A percentile compares a stretch with the other conserved stretches of the same genome.
These are phyloP conservation scores for Aphelinus atriplicis DNA, from an alignment of 1,140 invertebrate genomes.

Conservation along the genomic window DNA sequence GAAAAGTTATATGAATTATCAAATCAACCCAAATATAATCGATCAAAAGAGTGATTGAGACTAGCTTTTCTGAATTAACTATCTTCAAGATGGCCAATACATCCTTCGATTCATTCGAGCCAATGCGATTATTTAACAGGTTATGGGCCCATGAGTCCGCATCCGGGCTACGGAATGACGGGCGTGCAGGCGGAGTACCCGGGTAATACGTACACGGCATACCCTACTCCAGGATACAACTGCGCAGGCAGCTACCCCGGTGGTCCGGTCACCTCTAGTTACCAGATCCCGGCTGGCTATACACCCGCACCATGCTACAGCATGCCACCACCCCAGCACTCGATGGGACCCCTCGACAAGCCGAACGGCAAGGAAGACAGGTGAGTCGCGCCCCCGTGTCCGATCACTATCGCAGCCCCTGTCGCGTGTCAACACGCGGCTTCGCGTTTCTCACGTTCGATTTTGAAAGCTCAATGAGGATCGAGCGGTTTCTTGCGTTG, in stretches of 20 bases:
- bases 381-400: conserved; percentile 65
- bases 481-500: neutral
- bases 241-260: conserved; percentile 70
- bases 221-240: conserved; percentile 73
- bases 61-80: neutral
- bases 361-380: conserved; percentile 77
- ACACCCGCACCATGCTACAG: conserved; percentile 80
- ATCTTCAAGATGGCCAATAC: too few species aligned
- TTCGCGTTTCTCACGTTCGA: too few species aligned
- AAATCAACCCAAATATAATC: neutral
- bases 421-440: too few species aligned
- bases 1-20: neutral
- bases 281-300: conserved; percentile 75
- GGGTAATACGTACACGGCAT: conserved; percentile 77
- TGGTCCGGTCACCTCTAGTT: conserved; percentile 72
- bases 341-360: conserved; percentile 77
- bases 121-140: conserved; percentile 63
- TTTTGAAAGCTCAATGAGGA: conserved; percentile 14
- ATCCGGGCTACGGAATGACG: conserved; percentile 82
- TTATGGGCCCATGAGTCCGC: conserved; percentile 82
- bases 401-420: too few species aligned
- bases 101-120: neutral
- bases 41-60: neutral
- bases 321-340: conserved; percentile 82
- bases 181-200: conserved; percentile 81